Conservation (phyloP, 2,113 vertebrate species). For the Hydrochoerus hydrochaeris region DNA sequence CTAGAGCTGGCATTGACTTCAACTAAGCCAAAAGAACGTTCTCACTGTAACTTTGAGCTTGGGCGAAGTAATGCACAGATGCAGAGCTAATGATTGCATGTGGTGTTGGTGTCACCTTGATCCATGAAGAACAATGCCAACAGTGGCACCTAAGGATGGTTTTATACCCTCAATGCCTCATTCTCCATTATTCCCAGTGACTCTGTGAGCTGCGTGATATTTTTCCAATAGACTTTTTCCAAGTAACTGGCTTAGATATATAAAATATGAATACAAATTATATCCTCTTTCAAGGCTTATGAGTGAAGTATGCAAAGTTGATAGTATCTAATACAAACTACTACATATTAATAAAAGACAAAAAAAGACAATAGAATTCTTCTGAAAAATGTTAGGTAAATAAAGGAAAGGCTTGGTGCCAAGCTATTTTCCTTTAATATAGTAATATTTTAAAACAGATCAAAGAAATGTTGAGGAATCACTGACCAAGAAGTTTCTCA, state of each 20-base stretch:
- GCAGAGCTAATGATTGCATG: not conserved
- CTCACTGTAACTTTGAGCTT: conserved; percentile 33
- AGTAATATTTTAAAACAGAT: conserved; percentile 52
- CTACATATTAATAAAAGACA: conserved; percentile 7
- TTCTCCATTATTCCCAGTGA: not conserved
- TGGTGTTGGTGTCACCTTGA: not conserved
- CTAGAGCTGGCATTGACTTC: not conserved
- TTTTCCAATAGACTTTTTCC: not conserved
- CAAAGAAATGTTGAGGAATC: conserved; percentile 35
- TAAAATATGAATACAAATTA: too few species aligned
- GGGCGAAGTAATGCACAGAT: not conserved
- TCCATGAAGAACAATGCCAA: not conserved
- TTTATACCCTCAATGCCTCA: not conserved
- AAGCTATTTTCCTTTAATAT: conserved; percentile 48
- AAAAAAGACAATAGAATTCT: not conserved
- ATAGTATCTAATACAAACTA: not conserved
- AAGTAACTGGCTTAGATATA: not conserved
- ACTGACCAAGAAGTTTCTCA: conserved; percentile 50
- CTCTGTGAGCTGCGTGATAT: not conserved
- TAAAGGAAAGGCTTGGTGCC: conserved; percentile 22
- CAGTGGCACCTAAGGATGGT: not conserved
- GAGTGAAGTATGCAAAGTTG: not conserved
- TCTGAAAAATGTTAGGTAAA: conserved; percentile 7
- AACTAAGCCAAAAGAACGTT: not conserved
- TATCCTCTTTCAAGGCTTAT: too few species aligned